Percentiles rank a stretch among this genome's conserved stretches.
Conservation (phyloP, 2,113 vertebrate species). For the Myiozetetes cayanensis region DNA sequence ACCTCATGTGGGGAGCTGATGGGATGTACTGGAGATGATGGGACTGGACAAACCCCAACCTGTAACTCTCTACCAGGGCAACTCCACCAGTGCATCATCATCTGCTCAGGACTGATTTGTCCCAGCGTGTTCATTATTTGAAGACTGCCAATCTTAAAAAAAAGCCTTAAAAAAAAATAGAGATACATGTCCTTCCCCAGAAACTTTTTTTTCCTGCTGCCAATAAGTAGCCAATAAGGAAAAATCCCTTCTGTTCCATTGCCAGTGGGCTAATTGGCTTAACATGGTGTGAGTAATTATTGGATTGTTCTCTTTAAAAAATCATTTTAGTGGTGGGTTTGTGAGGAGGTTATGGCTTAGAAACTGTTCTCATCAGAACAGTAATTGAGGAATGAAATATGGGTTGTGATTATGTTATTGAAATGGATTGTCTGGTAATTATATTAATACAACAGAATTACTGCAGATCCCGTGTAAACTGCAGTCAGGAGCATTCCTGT, state of each 20-base stretch:
- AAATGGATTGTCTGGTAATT: conserved; percentile 57
- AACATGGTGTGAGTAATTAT: conserved; percentile 44
- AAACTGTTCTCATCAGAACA: conserved; percentile 48
- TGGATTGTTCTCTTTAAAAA: conserved; percentile 53
- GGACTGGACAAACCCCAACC: not conserved
- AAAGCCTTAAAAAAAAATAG: not conserved
- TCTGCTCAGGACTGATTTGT: not conserved
- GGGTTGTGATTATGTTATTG: conserved; percentile 37
- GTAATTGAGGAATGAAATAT: conserved; percentile 61
- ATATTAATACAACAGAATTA: conserved; percentile 52
- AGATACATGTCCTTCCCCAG: not conserved
- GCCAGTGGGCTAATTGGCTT: conserved; percentile 48
- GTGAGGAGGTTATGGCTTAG: conserved; percentile 49
- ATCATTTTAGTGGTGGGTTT: conserved; percentile 40
- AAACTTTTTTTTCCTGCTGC: not conserved
- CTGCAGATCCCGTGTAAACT: not conserved
- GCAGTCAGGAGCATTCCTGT: not conserved
- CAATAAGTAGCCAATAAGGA: not conserved
- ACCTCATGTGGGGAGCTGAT: not conserved
- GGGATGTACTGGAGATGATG: not conserved
- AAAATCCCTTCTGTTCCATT: conserved; percentile 1
- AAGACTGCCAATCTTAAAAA: not conserved
- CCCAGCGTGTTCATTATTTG: rapidly evolving
- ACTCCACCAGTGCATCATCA: rapidly evolving
- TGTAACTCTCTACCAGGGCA: not conserved